phyloP scores from a whole-genome alignment of 30 jellyfish, hydroid and myxozoan species.

The Chrysaora quinquecirrha region DNA sequence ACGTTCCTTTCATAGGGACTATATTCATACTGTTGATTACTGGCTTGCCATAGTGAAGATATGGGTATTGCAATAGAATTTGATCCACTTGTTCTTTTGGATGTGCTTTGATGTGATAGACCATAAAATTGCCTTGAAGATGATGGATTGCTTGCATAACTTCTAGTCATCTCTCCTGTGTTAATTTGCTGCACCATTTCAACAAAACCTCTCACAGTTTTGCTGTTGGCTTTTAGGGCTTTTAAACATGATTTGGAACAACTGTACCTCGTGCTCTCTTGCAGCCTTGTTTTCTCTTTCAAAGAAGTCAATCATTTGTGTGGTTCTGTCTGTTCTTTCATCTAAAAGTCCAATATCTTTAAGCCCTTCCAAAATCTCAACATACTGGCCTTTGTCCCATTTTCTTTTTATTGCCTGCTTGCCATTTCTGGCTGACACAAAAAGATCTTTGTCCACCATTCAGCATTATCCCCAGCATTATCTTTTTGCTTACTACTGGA shows the following conservation, averaged over 20 bases:
- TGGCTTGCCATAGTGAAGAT: background rate
- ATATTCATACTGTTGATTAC: background rate
- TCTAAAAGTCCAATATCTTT: background rate
- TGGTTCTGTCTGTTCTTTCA: too few relatives aligned
- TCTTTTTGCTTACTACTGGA: background rate
- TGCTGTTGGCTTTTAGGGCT: too few relatives aligned
- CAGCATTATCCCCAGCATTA: slow-evolving; percentile 4
- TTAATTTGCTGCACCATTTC: background rate
- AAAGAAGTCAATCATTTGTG: too few relatives aligned
- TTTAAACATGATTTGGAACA: too few relatives aligned
- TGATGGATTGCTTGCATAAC: background rate
- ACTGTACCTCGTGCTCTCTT: too few relatives aligned
- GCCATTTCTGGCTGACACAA: background rate
- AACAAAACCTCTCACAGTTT: background rate
- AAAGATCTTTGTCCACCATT: background rate
- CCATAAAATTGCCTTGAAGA: too few relatives aligned
- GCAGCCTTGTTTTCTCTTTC: too few relatives aligned
- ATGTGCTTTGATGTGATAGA: too few relatives aligned
- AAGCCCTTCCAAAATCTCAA: background rate
- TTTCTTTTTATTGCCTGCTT: background rate
- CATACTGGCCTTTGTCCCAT: background rate
- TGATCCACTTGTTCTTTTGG: background rate
- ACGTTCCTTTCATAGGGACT: slow-evolving; percentile 1
- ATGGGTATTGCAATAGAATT: background rate
- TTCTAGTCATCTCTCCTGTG: too few relatives aligned